Base-by-base conservation (phyloP, 2,888 invertebrate species). In the Eupsilia transversa region DNA sequence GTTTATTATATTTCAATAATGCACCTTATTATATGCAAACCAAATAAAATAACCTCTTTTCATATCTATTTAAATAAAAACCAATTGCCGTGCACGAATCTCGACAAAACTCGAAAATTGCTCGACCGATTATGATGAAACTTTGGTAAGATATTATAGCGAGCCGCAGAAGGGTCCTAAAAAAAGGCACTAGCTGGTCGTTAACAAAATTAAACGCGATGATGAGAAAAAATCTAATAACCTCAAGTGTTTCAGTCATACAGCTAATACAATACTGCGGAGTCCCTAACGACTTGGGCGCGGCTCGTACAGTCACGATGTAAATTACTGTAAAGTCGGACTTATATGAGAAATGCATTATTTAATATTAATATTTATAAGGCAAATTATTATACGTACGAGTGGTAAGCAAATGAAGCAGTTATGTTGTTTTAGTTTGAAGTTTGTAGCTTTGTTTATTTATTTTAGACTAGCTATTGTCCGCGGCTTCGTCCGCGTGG, bases 271-370 rank as follows among this genome's bases (percentile, higher is more conserved):
- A 89, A 91, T 91, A 91, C 87, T 93, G 93, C 92, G 90, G 91
- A 80, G 79, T 90, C 92, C 91, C 74, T 94, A 95, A 94, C 93
- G 94, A 95, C 90, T 75, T 83, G 84, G 94, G 94, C 74, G 93
- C 87, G 94, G 92, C 81, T 72, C 67, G 89, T 90, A 90, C 87
- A 91, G 90, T 91, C 92, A 92, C 80, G 90, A 80, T 86, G 87
- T 75, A 91, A 91, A 91, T 90, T 88, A 86, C 84, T 68, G 60
- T 77, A 57, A 68, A 67, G 59, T 82, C 68, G n/a, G 35, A 74
- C n/a, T 61, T 67, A 17, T 59, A 43, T 46, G 52, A 69, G 54
- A 81, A 61, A 49, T 80, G 65, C 70, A 74, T 43, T 81, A 69
- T 56, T 70, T 72, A 27, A 46, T 72, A 49, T 60, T 65, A 46